Evolutionary conservation across 2,113 vertebrate genomes (phyloP), one percentile per base, ranked within the genome.

Genomic region (Tautogolabrus adspersus): DNA sequence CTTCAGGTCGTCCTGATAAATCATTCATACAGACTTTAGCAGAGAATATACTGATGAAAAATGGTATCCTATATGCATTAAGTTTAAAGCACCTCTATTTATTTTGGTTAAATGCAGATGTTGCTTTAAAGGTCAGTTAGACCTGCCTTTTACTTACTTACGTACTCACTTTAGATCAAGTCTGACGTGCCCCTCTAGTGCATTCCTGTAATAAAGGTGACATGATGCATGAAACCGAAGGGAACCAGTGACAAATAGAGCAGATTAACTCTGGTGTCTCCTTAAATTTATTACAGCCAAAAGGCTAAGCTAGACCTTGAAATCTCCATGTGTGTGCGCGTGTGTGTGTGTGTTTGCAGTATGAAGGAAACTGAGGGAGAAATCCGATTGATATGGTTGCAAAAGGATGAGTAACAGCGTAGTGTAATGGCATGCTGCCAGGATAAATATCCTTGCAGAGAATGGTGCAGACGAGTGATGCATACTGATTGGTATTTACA

Each of bases 111-210:
- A 34, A 15, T 47, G 12, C 12, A 46, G 4, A 13, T 46, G 13
- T 13, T 46, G 13, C 44, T 10, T 13, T 15, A 7, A 15, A 47
- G 13, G 46, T 18, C 13, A 49, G 15, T 49, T 3, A 22, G 3
- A 77, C 57, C 22, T 72, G 51, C 44, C 18, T 65, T 67, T 68
- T 51, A 23, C n/a, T 85, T 57, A 23, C n/a, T 85, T 57, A 26
- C 26, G 4, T 26, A 44, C 22, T 72, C 2, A n/a, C 56, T 9
- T 58, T 8, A 49, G 22, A 12, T 75, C 1, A 66, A 23, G 63
- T 54, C 21, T 37, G 23, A 10, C 3, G 13, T 23, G 56, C 64
- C 40, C 69, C 54, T 68, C 52, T 9, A 16, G 38, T 60, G 60
- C 22, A 34, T 66, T 67, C 21, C 10, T 66, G 10, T 59, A 63